Conservation (phyloP, 1,140 invertebrate genomes). For the Drosophila mojavensis region DNA sequence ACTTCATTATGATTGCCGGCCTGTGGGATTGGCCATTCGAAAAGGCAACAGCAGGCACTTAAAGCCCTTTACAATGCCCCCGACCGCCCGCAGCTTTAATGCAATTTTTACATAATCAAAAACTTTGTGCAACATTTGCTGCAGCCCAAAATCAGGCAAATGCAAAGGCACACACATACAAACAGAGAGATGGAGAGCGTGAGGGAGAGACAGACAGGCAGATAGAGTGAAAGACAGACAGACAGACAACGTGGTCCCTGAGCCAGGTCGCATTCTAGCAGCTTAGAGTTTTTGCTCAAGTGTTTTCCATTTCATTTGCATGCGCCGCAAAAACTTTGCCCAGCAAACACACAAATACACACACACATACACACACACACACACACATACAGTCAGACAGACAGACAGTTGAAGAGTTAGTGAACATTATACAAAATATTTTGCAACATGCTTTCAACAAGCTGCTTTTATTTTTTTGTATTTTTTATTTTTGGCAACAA, state of each 20-base stretch:
- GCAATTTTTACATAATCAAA: slow-evolving; percentile 66
- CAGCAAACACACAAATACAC: slow-evolving; percentile 37
- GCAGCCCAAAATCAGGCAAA: slow-evolving; percentile 39
- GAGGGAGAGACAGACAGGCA: neutral
- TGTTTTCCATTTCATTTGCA: slow-evolving; percentile 79
- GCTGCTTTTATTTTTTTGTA: slow-evolving; percentile 7
- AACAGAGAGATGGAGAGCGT: neutral
- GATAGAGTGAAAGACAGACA: neutral
- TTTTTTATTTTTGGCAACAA: slow-evolving; percentile 31
- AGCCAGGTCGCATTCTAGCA: slow-evolving; percentile 36
- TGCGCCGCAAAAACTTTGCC: slow-evolving; percentile 61
- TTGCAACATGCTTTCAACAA: slow-evolving; percentile 64
- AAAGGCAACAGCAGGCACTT: slow-evolving; percentile 29
- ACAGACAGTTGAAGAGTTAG: slow-evolving; percentile 43
- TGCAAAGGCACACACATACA: slow-evolving; percentile 18
- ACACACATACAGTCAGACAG: slow-evolving; percentile 2
- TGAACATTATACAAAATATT: slow-evolving; percentile 51
- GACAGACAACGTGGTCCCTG: slow-evolving; percentile 5
- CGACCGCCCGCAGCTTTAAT: slow-evolving; percentile 44
- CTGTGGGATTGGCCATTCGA: slow-evolving; percentile 34
- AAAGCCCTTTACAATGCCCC: slow-evolving; percentile 1
- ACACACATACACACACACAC: slow-evolving; percentile 22
- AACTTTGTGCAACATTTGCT: slow-evolving; percentile 57
- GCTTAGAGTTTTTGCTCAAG: slow-evolving; percentile 62
- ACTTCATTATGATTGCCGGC: slow-evolving; percentile 41